Evolutionary conservation across 1,140 invertebrate genomes (phyloP).

Genomic region (Scaptomyza graminum): DNA sequence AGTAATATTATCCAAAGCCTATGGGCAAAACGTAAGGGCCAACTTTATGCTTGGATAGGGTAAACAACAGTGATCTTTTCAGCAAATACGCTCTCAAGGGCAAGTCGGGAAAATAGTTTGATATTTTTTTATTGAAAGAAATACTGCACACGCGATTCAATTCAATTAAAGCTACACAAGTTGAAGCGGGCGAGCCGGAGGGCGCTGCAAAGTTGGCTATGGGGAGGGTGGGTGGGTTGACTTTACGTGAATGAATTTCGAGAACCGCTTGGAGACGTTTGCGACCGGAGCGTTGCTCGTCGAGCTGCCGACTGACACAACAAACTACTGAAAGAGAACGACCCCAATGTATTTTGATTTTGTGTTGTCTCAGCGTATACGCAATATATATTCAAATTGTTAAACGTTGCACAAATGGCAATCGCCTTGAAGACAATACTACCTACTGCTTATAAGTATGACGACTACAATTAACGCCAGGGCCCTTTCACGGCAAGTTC

Average conservation of each 20-base stretch:
- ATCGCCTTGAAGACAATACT: neutral
- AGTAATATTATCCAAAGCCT: neutral
- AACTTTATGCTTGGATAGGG: neutral
- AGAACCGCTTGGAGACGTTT: conserved; percentile 9
- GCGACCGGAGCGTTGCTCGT: conserved; percentile 27
- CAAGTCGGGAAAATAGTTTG: neutral
- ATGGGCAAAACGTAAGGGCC: too few species aligned
- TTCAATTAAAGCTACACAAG: conserved; percentile 13
- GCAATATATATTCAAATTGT: conserved; percentile 31
- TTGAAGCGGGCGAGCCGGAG: neutral
- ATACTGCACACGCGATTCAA: conserved; percentile 40
- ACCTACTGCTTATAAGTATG: conserved; percentile 5
- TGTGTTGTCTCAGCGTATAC: neutral
- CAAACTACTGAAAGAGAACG: neutral
- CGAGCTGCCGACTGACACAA: conserved; percentile 22
- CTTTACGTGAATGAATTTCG: neutral
- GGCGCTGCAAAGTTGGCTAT: neutral
- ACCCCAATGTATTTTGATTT: neutral
- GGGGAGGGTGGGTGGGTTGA: neutral
- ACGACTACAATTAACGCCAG: neutral
- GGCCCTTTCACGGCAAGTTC: conserved; percentile 4
- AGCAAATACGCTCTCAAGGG: conserved; percentile 4
- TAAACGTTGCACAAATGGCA: conserved; percentile 4
- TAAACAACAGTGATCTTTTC: too few species aligned
- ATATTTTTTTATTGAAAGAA: neutral